These are phyloP conservation scores for Puma concolor DNA, from an alignment of 2,113 vertebrate species.

Conservation along the genomic window DNA sequence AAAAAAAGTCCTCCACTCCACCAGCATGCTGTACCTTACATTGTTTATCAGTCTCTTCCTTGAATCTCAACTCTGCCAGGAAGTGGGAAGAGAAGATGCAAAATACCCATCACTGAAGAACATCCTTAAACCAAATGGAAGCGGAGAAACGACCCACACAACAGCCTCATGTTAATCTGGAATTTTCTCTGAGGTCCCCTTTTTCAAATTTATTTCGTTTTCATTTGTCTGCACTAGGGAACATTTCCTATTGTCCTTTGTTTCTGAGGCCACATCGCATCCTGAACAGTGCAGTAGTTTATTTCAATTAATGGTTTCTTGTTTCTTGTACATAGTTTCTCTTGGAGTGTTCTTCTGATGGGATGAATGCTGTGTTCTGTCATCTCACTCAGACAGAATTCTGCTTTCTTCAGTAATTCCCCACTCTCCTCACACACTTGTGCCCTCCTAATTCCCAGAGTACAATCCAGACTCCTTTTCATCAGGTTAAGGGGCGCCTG, in stretches of 20 bases:
- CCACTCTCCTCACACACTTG: background rate
- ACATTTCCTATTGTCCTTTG: slow-evolving; percentile 39
- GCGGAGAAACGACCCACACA: background rate
- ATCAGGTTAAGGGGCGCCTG: background rate
- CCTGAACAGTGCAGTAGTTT: background rate
- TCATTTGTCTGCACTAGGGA: background rate
- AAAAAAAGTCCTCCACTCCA: background rate
- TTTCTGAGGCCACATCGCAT: background rate
- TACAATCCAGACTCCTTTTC: background rate
- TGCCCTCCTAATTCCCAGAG: background rate
- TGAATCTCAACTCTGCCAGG: background rate
- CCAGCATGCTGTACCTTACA: background rate
- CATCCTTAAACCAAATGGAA: background rate
- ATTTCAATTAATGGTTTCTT: slow-evolving; percentile 23
- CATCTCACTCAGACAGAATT: background rate
- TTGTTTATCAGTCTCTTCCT: background rate
- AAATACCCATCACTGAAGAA: background rate
- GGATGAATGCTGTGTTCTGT: background rate
- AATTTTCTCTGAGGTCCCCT: background rate
- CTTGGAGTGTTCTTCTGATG: background rate
- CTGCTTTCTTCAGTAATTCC: background rate
- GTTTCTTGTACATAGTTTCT: background rate
- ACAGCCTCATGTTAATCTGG: background rate
- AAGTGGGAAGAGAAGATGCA: background rate
- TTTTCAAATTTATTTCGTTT: background rate